These are phyloP conservation scores for Coelinius sp. DNA, from an alignment of 2,888 invertebrate species.

Conservation along the genomic window DNA sequence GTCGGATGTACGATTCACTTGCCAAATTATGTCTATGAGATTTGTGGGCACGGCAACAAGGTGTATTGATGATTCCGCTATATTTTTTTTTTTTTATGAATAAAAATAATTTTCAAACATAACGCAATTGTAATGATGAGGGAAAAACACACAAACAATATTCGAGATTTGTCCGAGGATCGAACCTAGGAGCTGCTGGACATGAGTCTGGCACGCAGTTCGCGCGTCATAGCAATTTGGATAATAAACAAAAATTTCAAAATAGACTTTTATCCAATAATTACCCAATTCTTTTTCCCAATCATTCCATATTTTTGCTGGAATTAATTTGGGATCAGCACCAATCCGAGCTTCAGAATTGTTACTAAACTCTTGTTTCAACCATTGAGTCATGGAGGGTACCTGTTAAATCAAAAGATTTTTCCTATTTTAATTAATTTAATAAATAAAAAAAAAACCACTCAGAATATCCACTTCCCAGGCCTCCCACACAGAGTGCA, in stretches of 20 bases:
- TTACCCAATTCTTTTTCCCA: constrained; percentile 74
- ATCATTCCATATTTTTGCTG: constrained; percentile 79
- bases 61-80: constrained; percentile 71
- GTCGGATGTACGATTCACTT: constrained; percentile 74
- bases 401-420: constrained; percentile 48
- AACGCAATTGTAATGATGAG: too few species aligned
- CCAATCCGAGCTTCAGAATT: constrained; percentile 77
- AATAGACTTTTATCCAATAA: constrained; percentile 40
- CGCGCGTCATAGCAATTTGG: too few species aligned
- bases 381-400: constrained; percentile 79
- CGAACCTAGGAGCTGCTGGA: too few species aligned
- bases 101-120: neutral
- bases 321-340: constrained; percentile 81
- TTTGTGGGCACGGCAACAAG: constrained; percentile 77
- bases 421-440: neutral
- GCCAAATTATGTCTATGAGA: constrained; percentile 86
- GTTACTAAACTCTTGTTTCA: constrained; percentile 70
- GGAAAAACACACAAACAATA: too few species aligned
- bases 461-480: constrained; percentile 63
- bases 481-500: constrained; percentile 52
- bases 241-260: neutral
- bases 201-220: too few species aligned
- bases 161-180: too few species aligned
- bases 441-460: constrained; percentile 43
- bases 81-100: constrained; percentile 1